A percentile compares a stretch with the other conserved stretches of the same genome.
Evolutionary conservation across 2,113 vertebrate genomes (phyloP).

Genomic region (Mesitornis unicolor): DNA sequence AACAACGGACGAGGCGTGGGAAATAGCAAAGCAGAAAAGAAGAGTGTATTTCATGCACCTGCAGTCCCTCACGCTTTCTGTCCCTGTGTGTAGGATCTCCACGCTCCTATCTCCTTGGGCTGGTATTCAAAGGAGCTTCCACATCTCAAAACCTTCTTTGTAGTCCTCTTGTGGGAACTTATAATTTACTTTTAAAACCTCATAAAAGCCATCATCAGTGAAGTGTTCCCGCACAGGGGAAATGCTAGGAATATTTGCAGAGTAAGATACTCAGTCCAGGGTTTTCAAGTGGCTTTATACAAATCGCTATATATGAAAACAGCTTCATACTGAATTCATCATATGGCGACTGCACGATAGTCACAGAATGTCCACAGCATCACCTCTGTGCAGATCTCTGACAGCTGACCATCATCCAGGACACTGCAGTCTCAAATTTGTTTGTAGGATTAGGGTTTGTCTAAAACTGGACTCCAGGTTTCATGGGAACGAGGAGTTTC

Average conservation of each 20-base stretch:
- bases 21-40: background rate
- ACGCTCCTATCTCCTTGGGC: background rate
- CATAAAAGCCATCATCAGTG: background rate
- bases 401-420: background rate
- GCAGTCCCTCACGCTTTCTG: background rate
- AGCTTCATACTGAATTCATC: background rate
- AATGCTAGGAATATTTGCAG: background rate
- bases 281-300: background rate
- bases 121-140: background rate
- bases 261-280: background rate
- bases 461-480: background rate
- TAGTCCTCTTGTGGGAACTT: background rate
- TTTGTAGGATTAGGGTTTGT: background rate
- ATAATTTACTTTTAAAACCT: background rate
- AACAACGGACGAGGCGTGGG: background rate
- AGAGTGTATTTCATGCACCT: background rate
- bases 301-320: background rate
- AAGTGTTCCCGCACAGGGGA: background rate
- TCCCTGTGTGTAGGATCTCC: background rate
- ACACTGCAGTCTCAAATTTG: background rate
- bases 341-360: fast-evolving
- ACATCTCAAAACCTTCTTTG: background rate
- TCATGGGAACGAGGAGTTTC: background rate
- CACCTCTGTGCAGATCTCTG: background rate
- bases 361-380: background rate